phyloP scores from a whole-genome alignment of 2,113 vertebrate species.

The Colossoma macropomum region DNA sequence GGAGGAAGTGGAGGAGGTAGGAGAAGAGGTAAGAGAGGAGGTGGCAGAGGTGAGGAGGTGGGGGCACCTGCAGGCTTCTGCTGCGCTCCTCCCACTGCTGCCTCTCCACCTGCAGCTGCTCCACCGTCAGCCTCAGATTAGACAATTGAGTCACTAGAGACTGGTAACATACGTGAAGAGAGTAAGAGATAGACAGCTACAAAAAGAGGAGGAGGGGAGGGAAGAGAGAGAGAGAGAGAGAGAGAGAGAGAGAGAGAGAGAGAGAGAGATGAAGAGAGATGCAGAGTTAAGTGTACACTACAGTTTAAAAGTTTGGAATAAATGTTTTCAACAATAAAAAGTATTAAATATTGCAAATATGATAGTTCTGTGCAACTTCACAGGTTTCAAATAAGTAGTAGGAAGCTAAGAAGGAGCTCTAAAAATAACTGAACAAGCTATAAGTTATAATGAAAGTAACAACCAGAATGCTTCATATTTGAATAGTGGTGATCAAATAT shows the following conservation, averaged over 20 bases:
- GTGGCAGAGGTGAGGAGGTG: neutral
- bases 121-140: conserved; percentile 53
- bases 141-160: conserved; percentile 48
- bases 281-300: too few relatives aligned
- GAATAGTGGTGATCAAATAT: too few relatives aligned
- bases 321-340: too few relatives aligned
- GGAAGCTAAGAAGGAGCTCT: too few relatives aligned
- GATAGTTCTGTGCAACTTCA: too few relatives aligned
- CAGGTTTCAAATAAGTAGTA: too few relatives aligned
- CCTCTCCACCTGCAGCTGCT: conserved; percentile 52
- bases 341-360: too few relatives aligned
- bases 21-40: neutral
- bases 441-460: too few relatives aligned
- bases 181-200: conserved; percentile 44
- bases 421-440: too few relatives aligned
- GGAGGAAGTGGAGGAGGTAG: neutral
- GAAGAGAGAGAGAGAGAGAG: neutral
- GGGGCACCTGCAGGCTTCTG: conserved; percentile 50
- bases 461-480: too few relatives aligned
- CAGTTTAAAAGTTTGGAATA: too few relatives aligned
- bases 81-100: conserved; percentile 49
- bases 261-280: neutral
- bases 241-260: neutral
- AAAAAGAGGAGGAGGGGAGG: conserved; percentile 30
- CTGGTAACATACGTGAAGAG: conserved; percentile 49